Evolutionary conservation across 2,797 vertebrate genomes (phyloP).

Genomic region (Antrozous pallidus): DNA sequence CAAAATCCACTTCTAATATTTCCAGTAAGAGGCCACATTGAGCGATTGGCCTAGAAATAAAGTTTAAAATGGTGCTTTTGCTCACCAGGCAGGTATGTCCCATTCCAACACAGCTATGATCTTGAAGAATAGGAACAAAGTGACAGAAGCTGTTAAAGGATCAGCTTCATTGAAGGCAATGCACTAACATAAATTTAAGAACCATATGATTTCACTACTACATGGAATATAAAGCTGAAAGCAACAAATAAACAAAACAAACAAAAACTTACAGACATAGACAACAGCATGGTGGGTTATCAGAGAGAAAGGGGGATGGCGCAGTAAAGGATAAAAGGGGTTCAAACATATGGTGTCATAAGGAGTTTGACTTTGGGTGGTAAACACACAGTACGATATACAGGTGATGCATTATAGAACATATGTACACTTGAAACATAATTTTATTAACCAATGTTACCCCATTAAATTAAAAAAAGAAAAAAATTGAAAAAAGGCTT

Average conservation of each 20-base stretch:
- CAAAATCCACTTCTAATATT: neutral
- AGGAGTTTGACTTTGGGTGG: neutral
- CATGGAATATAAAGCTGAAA: neutral
- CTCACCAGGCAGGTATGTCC: no score
- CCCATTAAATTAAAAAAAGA: neutral
- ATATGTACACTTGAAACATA: neutral
- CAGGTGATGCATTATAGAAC: neutral
- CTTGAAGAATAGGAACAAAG: neutral
- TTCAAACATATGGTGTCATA: neutral
- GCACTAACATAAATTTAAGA: neutral
- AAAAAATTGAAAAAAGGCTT: neutral
- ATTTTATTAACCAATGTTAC: neutral
- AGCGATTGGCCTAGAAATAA: neutral
- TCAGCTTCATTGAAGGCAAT: neutral
- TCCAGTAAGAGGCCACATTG: neutral
- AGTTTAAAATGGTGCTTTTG: neutral
- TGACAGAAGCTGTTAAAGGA: neutral
- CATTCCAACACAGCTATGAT: neutral
- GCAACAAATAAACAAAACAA: neutral
- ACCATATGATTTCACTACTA: neutral
- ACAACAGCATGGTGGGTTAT: neutral
- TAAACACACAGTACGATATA: neutral
- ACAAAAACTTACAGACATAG: neutral
- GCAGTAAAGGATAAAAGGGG: neutral
- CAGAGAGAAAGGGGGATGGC: neutral